Evolutionary conservation across 2,888 invertebrate genomes (phyloP).

Genomic region (Drosophila suboccidentalis): DNA sequence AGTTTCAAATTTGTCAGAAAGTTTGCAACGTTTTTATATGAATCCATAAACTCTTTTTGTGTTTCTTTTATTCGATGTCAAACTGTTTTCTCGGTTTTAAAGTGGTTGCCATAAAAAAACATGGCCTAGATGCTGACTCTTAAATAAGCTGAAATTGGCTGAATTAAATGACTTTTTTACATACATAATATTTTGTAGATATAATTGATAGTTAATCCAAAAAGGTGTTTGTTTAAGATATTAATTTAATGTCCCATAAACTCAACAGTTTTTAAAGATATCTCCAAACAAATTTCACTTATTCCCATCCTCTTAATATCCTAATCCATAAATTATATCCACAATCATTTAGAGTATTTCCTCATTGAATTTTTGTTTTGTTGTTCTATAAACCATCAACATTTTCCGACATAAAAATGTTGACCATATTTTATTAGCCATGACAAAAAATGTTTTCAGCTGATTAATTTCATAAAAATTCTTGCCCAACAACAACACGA

Average conservation of each 20-base stretch:
- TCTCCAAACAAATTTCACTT: neutral
- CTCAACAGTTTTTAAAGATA: neutral
- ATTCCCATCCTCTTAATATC: neutral
- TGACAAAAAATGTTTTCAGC: constrained; percentile 45
- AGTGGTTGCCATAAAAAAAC: neutral
- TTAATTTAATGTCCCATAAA: neutral
- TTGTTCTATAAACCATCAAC: constrained; percentile 17
- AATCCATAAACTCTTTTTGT: neutral
- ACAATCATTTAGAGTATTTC: neutral
- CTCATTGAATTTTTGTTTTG: neutral
- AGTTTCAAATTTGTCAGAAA: neutral
- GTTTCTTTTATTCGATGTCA: neutral
- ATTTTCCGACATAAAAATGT: constrained; percentile 24
- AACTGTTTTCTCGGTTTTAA: neutral
- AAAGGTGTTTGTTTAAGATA: neutral
- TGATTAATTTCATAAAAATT: constrained; percentile 63
- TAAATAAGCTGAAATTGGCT: neutral
- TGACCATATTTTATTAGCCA: constrained; percentile 54
- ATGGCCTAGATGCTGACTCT: neutral
- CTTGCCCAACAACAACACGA: constrained; percentile 13
- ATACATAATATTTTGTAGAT: neutral
- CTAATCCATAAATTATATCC: neutral
- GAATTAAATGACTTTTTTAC: neutral
- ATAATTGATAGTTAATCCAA: neutral
- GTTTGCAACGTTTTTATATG: neutral